Conservation (phyloP, 2,113 vertebrate species). For the Tympanuchus pallidicinctus region DNA sequence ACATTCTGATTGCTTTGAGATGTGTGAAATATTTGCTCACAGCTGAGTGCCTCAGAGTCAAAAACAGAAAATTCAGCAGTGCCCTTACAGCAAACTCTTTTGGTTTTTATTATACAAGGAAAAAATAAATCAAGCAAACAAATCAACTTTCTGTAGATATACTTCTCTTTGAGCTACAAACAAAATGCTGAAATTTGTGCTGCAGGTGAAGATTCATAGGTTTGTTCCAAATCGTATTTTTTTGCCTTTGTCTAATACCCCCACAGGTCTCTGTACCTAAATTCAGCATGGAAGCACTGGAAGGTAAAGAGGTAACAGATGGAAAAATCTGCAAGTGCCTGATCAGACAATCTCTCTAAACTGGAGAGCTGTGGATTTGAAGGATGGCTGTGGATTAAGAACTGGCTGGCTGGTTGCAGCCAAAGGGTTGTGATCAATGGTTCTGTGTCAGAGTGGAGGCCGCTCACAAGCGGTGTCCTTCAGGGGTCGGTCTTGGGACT, state of each 20-base stretch:
- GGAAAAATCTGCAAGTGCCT: neutral
- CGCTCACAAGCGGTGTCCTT: too few relatives aligned
- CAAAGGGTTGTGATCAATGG: too few relatives aligned
- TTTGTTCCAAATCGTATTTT: neutral
- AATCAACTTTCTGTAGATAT: neutral
- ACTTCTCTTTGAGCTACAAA: neutral
- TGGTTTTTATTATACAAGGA: neutral
- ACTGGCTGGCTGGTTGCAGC: too few relatives aligned
- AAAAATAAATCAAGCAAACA: neutral
- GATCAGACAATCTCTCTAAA: neutral
- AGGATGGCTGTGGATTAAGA: too few relatives aligned
- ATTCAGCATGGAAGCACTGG: neutral
- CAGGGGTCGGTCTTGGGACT: too few relatives aligned
- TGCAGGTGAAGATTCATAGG: neutral
- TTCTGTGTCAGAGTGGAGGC: too few relatives aligned
- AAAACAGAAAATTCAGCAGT: conserved; percentile 1
- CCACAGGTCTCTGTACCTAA: neutral
- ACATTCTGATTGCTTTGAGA: neutral
- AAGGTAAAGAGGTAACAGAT: neutral
- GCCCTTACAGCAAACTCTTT: neutral
- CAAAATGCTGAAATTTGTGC: neutral
- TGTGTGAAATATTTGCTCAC: conserved; percentile 45
- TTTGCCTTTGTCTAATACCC: neutral
- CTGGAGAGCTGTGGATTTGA: too few relatives aligned
- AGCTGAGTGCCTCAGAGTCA: conserved; percentile 18